These are phyloP conservation scores for Beris morrisii DNA, from an alignment of 2,888 invertebrate genomes.

Conservation along the genomic window DNA sequence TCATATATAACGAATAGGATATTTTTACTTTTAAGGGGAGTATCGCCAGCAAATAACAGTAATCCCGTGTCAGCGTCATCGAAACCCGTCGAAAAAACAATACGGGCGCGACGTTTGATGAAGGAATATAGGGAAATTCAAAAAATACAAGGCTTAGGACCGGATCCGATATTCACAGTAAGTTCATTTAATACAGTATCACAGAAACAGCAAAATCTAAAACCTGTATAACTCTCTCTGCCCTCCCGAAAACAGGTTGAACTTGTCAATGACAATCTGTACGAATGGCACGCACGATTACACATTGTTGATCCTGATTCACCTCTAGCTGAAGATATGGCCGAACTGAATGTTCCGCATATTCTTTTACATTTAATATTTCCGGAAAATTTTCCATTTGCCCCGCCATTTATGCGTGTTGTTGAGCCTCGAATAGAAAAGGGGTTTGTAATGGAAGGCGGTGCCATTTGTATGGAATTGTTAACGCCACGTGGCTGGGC, in stretches of 20 bases:
- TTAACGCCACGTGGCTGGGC: constrained; percentile 87
- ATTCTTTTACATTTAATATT: constrained; percentile 80
- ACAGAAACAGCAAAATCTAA: not conserved
- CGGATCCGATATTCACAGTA: constrained; percentile 77
- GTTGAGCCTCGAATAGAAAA: constrained; percentile 79
- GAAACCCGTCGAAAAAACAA: constrained; percentile 63
- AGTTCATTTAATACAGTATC: constrained; percentile 32
- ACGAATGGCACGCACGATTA: constrained; percentile 84
- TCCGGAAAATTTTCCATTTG: constrained; percentile 87
- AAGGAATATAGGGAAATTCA: constrained; percentile 83
- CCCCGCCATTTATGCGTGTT: constrained; percentile 82
- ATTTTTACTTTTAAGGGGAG: constrained; percentile 45
- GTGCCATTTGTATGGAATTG: constrained; percentile 87
- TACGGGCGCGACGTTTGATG: constrained; percentile 79
- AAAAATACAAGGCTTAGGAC: constrained; percentile 67
- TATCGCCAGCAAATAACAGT: constrained; percentile 57
- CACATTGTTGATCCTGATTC: constrained; percentile 82
- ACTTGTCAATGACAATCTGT: constrained; percentile 81
- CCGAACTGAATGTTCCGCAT: constrained; percentile 71
- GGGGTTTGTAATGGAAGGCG: constrained; percentile 89
- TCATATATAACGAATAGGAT: not conserved
- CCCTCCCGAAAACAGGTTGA: constrained; percentile 61
- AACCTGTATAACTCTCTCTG: no score
- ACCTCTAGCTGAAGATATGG: constrained; percentile 79
- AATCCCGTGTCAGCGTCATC: constrained; percentile 58